Percentiles rank a stretch among this genome's conserved stretches.
Conservation (phyloP, 2,888 invertebrate species). For the Argyra leucocephala region DNA sequence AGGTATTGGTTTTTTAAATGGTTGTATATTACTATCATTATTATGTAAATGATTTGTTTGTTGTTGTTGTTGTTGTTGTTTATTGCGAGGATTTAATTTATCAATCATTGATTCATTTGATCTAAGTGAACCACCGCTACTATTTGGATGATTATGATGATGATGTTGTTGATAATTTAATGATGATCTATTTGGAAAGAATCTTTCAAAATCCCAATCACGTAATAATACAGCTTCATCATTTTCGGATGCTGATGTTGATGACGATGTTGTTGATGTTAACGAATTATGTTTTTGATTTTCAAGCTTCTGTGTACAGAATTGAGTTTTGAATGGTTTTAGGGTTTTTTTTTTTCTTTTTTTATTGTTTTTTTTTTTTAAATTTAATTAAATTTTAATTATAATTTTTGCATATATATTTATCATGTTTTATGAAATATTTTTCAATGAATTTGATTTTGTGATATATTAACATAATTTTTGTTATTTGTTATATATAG, state of each 20-base stretch:
- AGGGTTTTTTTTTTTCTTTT: conserved; percentile 13
- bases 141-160: conserved; percentile 34
- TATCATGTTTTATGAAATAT: too few species aligned
- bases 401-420: conserved; percentile 16
- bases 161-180: conserved; percentile 26
- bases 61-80: conserved; percentile 44
- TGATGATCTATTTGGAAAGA: conserved; percentile 55
- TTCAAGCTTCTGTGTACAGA: conserved; percentile 39
- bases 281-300: conserved; percentile 37
- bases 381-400: background rate
- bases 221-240: conserved; percentile 72
- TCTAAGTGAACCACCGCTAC: conserved; percentile 43
- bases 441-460: too few species aligned
- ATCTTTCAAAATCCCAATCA: conserved; percentile 80
- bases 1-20: background rate
- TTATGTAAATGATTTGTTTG: conserved; percentile 41
- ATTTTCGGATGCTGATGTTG: conserved; percentile 46
- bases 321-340: conserved; percentile 20
- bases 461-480: too few species aligned
- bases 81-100: conserved; percentile 38
- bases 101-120: conserved; percentile 35
- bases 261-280: conserved; percentile 23
- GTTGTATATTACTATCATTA: background rate
- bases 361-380: conserved; percentile 26
- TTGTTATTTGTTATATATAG: too few species aligned